phyloP scores from a whole-genome alignment of 2,797 vertebrate genomes.

The Pampus argenteus region DNA sequence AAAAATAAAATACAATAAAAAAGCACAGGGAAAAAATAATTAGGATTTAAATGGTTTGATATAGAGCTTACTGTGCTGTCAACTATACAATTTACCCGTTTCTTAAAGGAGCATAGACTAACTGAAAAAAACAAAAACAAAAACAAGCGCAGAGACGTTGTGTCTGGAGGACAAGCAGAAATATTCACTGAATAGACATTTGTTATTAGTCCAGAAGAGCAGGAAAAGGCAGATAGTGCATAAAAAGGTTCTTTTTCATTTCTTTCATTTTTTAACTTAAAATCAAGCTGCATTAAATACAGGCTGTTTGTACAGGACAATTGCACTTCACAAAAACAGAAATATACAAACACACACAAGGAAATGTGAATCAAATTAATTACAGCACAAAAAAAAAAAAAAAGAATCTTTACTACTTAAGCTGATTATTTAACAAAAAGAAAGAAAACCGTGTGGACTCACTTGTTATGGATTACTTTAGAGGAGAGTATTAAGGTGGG shows the following conservation, averaged over 20 bases:
- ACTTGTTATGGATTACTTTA: slow-evolving; percentile 79
- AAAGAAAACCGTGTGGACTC: slow-evolving; percentile 76
- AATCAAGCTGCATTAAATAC: slow-evolving; percentile 89
- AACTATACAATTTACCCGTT: slow-evolving; percentile 89
- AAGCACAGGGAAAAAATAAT: slow-evolving; percentile 67
- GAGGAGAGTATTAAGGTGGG: slow-evolving; percentile 72
- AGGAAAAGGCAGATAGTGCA: slow-evolving; percentile 91
- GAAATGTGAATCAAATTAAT: slow-evolving; percentile 97
- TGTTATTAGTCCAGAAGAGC: slow-evolving; percentile 89
- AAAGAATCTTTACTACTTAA: slow-evolving; percentile 70
- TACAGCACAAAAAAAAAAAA: slow-evolving; percentile 87
- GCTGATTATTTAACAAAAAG: slow-evolving; percentile 75
- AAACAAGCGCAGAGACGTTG: slow-evolving; percentile 67
- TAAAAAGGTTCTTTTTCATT: slow-evolving; percentile 84
- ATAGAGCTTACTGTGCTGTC: slow-evolving; percentile 87
- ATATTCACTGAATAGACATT: slow-evolving; percentile 83
- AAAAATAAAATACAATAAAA: slow-evolving; percentile 74
- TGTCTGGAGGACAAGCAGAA: slow-evolving; percentile 80
- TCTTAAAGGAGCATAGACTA: slow-evolving; percentile 83
- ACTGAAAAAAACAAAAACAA: slow-evolving; percentile 48
- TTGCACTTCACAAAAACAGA: slow-evolving; percentile 98
- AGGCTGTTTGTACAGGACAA: slow-evolving; percentile 97
- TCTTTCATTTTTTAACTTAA: slow-evolving; percentile 86
- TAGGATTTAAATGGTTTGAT: slow-evolving; percentile 80
- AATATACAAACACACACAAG: slow-evolving; percentile 98